phyloP scores from a whole-genome alignment of 2,113 vertebrate species.

The Sarotherodon lohbergeri region DNA sequence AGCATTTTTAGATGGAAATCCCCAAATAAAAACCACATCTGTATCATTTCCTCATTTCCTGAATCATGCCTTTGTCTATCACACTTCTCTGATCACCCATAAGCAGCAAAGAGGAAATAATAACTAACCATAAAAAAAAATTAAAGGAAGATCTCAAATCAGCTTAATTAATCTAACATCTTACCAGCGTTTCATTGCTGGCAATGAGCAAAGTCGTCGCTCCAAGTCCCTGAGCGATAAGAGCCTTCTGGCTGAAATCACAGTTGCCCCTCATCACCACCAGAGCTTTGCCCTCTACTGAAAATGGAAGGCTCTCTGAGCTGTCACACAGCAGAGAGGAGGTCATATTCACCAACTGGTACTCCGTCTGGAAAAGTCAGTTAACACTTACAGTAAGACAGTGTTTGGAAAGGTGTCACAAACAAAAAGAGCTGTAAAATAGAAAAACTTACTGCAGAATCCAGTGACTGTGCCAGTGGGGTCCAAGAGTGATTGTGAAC shows the following conservation, averaged over 20 bases:
- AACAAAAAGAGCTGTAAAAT: not conserved
- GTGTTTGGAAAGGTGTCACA: not conserved
- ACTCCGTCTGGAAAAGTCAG: constrained; percentile 58
- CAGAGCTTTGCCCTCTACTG: constrained; percentile 75
- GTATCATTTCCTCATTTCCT: not conserved
- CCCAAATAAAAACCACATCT: not conserved
- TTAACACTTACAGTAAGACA: not conserved
- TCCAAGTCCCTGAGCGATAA: constrained; percentile 75
- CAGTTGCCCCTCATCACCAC: constrained; percentile 83
- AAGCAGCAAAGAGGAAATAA: not conserved
- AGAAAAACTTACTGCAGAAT: constrained; percentile 79
- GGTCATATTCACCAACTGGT: constrained; percentile 76
- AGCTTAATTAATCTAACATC: constrained; percentile 4
- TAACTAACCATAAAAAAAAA: not conserved
- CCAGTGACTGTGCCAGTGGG: constrained; percentile 70
- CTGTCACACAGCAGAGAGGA: constrained; percentile 73
- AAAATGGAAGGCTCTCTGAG: constrained; percentile 57
- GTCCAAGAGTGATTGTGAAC: constrained; percentile 80
- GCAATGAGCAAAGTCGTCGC: constrained; percentile 82
- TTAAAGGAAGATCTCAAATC: not conserved
- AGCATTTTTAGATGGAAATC: not conserved
- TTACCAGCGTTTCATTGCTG: constrained; percentile 75
- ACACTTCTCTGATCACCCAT: not conserved
- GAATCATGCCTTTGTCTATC: not conserved
- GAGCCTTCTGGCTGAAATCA: constrained; percentile 79